Evolutionary conservation across 2,113 vertebrate genomes (phyloP).

Genomic region (Zapus hudsonius): DNA sequence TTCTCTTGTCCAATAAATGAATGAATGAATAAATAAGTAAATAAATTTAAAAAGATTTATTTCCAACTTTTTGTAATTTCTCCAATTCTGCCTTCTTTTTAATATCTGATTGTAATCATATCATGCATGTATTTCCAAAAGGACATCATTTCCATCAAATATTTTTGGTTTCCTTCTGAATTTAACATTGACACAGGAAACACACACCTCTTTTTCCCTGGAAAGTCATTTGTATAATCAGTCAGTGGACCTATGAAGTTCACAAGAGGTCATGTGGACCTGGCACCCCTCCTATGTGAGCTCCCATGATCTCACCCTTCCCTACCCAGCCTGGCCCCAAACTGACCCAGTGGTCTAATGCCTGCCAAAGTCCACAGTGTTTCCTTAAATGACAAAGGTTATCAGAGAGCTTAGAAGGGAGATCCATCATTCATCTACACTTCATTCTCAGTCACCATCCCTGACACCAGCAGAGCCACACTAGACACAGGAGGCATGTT

Average conservation of each 20-base stretch:
- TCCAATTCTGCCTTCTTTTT: accelerated
- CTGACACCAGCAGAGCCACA: neutral
- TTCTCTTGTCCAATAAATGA: no score
- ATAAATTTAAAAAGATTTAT: no score
- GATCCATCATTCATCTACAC: accelerated
- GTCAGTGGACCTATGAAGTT: no score
- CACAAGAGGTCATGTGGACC: accelerated
- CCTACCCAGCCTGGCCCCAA: neutral
- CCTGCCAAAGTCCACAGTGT: neutral
- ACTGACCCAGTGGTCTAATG: no score
- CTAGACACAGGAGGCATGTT: accelerated
- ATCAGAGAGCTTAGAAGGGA: neutral
- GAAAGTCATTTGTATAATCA: neutral
- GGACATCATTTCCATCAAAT: neutral
- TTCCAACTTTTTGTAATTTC: neutral
- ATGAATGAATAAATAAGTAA: no score
- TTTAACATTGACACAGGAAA: neutral
- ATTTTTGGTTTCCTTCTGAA: neutral
- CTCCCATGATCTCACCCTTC: neutral
- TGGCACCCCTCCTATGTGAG: accelerated
- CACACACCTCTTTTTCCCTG: accelerated
- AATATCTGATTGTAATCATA: neutral
- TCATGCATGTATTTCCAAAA: neutral
- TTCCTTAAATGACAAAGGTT: neutral
- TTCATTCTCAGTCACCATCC: neutral